Evolutionary conservation across 2,113 vertebrate species (phyloP), one percentile per base, ranked within the genome.

Genomic region (Grammomys dolichurus): DNA sequence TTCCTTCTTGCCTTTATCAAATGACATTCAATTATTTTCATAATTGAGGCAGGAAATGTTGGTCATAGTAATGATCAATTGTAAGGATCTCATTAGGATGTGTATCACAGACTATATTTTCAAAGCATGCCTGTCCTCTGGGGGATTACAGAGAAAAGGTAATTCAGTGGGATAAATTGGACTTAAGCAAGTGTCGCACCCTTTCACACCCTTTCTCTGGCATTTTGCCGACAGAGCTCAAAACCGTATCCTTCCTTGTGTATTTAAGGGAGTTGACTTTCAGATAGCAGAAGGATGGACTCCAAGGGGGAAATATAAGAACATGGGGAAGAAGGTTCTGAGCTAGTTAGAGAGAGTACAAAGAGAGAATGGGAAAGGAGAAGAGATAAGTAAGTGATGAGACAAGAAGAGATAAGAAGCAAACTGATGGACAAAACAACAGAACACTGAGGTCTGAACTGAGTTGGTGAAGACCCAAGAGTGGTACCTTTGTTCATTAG

Each of bases 11-110:
- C 46, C 20, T 94, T 91, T 95, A 92, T 93, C 43, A 48, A 95
- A 87, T 93, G 20, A 3, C 51, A 95, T 96, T 92, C 77, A 95
- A 81, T 95, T 96, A 97, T 96, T 89, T 97, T 77, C 5, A 17
- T 95, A 96, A 97, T 70, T 76, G 48, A 97, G 63, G n/a, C 58
- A 48, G 40, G 95, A 95, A 92, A 90, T 89, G 88, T 96, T 96
- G 69, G 87, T 95, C 60, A 88, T 6, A 7, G 46, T 19, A 56
- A 97, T 77, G 95, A 98, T 76, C 48, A 91, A 81, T 69, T 91
- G 33, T 81, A 90, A n/a, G 87, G 82, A 80, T 96, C 89, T 94
- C 85, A 96, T 98, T 98, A 97, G 91, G 87, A 97, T 97, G 95
- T 94, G 82, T 95, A 95, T 96, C 96, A 89, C 95, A 96, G 31